Conservation (phyloP, 1,140 invertebrate genomes). For the Dendrolimus punctatus region DNA sequence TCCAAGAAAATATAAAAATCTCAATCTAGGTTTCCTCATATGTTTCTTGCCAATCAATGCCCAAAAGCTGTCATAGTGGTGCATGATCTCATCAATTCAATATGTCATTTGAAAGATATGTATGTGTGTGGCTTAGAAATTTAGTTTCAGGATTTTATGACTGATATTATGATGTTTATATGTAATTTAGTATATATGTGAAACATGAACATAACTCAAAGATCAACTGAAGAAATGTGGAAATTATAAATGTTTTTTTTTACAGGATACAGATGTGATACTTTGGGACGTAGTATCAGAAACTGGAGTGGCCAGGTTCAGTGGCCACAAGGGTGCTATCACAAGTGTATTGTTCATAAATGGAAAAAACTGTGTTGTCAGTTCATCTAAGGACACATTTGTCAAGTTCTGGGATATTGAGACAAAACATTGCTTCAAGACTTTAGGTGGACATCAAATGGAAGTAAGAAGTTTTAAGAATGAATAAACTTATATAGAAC, state of each 20-base stretch:
- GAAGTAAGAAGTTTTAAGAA: constrained; percentile 69
- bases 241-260: constrained; percentile 3
- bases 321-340: constrained; percentile 94
- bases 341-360: constrained; percentile 90
- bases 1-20: no score
- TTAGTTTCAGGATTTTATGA: no score
- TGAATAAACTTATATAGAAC: no score
- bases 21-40: no score
- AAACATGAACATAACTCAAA: neutral
- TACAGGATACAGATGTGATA: constrained; percentile 92
- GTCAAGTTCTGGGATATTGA: constrained; percentile 98
- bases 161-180: no score
- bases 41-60: no score
- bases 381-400: constrained; percentile 94
- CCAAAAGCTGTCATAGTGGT: no score
- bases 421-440: constrained; percentile 96
- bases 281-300: constrained; percentile 96
- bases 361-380: constrained; percentile 84
- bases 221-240: neutral
- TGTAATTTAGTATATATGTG: no score
- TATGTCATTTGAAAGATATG: no score
- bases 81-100: no score
- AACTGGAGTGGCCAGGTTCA: constrained; percentile 88
- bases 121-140: no score
- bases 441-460: constrained; percentile 85